Evolutionary conservation across 2,113 vertebrate genomes (phyloP).

Genomic region (Coptodon rendalli): DNA sequence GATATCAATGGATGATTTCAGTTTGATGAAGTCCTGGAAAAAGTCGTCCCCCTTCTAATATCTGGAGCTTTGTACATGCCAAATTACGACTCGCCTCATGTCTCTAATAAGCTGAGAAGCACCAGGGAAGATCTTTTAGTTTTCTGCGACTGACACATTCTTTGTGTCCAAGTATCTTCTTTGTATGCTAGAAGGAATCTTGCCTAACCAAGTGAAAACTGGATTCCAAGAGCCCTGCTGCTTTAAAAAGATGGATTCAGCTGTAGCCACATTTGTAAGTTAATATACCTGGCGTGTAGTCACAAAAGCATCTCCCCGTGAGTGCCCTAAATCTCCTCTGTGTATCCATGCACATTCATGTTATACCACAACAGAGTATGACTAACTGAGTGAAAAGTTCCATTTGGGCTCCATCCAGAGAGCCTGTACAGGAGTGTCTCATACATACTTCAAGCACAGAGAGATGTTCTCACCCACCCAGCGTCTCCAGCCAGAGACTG

Average conservation of each 20-base stretch:
- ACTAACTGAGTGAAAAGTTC: conserved; percentile 20
- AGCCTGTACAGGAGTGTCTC: not conserved
- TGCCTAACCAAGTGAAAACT: not conserved
- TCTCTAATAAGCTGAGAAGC: not conserved
- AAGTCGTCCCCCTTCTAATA: not conserved
- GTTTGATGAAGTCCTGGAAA: not conserved
- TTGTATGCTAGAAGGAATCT: not conserved
- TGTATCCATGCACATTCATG: not conserved
- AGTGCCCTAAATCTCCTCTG: not conserved
- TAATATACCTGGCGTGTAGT: not conserved
- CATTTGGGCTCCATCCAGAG: conserved; percentile 13
- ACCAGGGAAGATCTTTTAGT: not conserved
- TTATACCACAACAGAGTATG: not conserved
- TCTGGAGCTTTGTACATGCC: not conserved
- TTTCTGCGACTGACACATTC: not conserved
- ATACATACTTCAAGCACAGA: not conserved
- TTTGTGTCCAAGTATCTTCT: not conserved
- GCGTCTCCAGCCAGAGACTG: not conserved
- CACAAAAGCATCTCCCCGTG: not conserved
- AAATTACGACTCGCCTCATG: not conserved
- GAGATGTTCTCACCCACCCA: not conserved
- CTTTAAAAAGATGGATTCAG: not conserved
- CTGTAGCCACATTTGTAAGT: conserved; percentile 5
- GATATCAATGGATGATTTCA: not conserved
- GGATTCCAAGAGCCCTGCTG: not conserved